Conservation (phyloP, 2,797 vertebrate genomes). For the Lates japonicus region DNA sequence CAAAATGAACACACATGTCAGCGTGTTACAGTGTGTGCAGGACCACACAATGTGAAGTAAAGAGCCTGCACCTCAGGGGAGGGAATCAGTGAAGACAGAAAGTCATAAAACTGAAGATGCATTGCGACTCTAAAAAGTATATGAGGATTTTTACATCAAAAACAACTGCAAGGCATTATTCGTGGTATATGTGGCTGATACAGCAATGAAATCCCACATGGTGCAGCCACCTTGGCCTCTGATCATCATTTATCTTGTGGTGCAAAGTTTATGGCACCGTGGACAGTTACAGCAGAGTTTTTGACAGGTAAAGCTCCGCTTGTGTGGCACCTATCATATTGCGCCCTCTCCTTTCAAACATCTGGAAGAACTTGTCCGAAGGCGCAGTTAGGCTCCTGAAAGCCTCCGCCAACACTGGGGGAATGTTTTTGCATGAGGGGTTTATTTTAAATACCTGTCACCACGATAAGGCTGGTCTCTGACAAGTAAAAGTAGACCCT, state of each 20-base stretch:
- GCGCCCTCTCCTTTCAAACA: slow-evolving; percentile 50
- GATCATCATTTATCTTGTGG: slow-evolving; percentile 41
- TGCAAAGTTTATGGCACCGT: slow-evolving; percentile 19
- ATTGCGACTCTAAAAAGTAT: slow-evolving; percentile 56
- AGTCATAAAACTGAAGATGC: slow-evolving; percentile 66
- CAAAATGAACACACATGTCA: slow-evolving; percentile 42
- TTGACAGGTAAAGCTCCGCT: slow-evolving; percentile 26
- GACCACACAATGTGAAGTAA: slow-evolving; percentile 50
- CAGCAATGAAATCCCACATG: slow-evolving; percentile 48
- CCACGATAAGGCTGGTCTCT: slow-evolving; percentile 34
- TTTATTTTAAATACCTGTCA: slow-evolving; percentile 60
- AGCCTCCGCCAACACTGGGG: slow-evolving; percentile 23
- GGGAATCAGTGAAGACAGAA: slow-evolving; percentile 51
- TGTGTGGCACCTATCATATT: slow-evolving; percentile 31
- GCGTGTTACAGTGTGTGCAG: not conserved
- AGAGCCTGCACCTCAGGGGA: slow-evolving; percentile 50
- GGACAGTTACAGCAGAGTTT: slow-evolving; percentile 32
- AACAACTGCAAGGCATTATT: slow-evolving; percentile 47
- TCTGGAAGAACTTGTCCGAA: slow-evolving; percentile 52
- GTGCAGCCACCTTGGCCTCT: slow-evolving; percentile 33
- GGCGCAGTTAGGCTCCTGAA: slow-evolving; percentile 33
- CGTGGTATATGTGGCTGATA: slow-evolving; percentile 31
- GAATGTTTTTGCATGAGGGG: slow-evolving; percentile 37
- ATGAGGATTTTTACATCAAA: slow-evolving; percentile 48
- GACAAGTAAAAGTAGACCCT: slow-evolving; percentile 43